A percentile compares a stretch with the other conserved stretches of the same genome.
Evolutionary conservation across 2,113 vertebrate species (phyloP).

Genomic region (Siphamia tubifer): DNA sequence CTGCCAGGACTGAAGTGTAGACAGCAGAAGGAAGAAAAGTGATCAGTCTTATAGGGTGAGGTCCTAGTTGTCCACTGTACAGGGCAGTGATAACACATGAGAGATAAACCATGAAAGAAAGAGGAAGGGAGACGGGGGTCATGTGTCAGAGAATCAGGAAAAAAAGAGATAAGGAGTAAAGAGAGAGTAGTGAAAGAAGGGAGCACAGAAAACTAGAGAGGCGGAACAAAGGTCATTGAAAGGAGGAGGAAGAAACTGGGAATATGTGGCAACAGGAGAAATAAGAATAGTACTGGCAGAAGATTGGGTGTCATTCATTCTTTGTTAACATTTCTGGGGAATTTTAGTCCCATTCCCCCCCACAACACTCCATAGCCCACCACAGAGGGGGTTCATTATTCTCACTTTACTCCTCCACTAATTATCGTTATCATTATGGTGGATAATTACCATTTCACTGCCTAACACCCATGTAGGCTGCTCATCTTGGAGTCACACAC

Average conservation of each 20-base stretch:
- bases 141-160: neutral
- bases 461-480: constrained; percentile 61
- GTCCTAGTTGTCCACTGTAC: constrained; percentile 31
- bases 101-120: constrained; percentile 6
- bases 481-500: constrained; percentile 56
- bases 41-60: constrained; percentile 58
- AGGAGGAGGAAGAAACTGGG: neutral
- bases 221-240: neutral
- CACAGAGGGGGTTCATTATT: constrained; percentile 70
- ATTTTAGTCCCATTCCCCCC: constrained; percentile 42
- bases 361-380: constrained; percentile 42
- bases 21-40: constrained; percentile 56
- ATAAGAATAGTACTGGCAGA: neutral
- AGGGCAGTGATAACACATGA: constrained; percentile 27
- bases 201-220: neutral
- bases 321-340: constrained; percentile 28
- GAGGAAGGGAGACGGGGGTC: neutral
- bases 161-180: neutral
- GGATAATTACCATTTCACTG: constrained; percentile 74
- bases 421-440: constrained; percentile 74
- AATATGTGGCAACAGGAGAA: neutral
- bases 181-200: neutral
- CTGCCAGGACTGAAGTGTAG: constrained; percentile 44
- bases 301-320: neutral
- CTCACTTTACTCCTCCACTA: constrained; percentile 70